Evolutionary conservation across 1,140 invertebrate genomes (phyloP).

Genomic region (Lepidurus arcticus): DNA sequence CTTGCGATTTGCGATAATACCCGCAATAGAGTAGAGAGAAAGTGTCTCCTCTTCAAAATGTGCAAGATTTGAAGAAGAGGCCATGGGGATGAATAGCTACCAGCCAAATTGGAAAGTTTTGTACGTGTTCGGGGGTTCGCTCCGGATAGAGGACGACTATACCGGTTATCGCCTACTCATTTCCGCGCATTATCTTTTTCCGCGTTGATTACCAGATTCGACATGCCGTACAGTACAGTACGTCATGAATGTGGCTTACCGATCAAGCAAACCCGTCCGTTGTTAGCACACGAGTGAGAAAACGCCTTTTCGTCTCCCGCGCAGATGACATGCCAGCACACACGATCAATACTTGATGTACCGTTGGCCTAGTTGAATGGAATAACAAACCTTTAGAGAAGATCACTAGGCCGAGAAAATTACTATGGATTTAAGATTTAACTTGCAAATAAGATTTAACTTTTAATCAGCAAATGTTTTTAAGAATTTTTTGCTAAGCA

Average conservation of each 20-base stretch:
- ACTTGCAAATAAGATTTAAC: no score
- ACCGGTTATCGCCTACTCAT: neutral
- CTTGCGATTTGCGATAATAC: no score
- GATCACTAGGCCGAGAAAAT: no score
- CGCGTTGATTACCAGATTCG: neutral
- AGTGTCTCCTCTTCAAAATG: no score
- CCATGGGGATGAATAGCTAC: no score
- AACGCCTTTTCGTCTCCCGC: neutral
- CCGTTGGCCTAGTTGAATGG: neutral
- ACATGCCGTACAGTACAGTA: neutral
- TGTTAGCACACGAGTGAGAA: neutral
- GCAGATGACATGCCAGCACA: neutral
- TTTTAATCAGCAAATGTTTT: no score
- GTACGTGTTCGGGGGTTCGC: neutral
- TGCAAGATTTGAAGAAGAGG: no score
- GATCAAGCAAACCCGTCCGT: no score
- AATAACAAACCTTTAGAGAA: neutral
- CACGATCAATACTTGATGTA: conserved; percentile 4
- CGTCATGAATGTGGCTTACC: no score
- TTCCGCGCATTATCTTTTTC: neutral
- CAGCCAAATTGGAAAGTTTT: neutral
- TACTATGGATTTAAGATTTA: no score
- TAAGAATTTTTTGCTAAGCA: neutral
- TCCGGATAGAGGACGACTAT: no score
- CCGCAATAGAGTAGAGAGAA: no score